Conservation (phyloP, 1,140 invertebrate species). For the Cyclargus thomasi region DNA sequence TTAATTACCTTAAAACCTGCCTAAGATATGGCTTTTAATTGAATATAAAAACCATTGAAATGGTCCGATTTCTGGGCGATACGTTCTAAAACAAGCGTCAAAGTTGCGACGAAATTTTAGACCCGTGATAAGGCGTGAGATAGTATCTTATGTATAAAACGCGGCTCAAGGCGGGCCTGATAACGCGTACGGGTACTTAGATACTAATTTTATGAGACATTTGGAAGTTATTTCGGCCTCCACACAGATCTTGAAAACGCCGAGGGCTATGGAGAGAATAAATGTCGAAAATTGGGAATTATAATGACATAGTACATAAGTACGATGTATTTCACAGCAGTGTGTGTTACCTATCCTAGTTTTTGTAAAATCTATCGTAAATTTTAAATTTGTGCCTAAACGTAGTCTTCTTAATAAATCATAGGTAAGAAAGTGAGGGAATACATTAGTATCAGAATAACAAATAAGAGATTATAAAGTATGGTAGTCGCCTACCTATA, state of each 20-base stretch:
- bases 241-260: constrained; percentile 21
- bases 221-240: constrained; percentile 33
- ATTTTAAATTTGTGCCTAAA: no score
- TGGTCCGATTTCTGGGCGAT: constrained; percentile 26
- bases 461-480: neutral
- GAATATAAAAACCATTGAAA: constrained; percentile 29
- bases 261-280: neutral
- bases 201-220: constrained; percentile 69
- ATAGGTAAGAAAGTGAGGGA: no score
- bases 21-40: constrained; percentile 32
- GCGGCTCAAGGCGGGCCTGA: constrained; percentile 53
- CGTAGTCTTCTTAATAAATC: no score
- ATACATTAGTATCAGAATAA: no score
- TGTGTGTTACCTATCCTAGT: no score
- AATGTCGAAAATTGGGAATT: neutral
- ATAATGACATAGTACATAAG: neutral
- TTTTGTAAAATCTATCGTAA: no score
- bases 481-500: constrained; percentile 18
- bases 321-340: no score
- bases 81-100: constrained; percentile 8
- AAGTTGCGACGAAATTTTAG: constrained; percentile 32
- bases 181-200: constrained; percentile 55
- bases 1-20: constrained; percentile 29
- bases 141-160: constrained; percentile 46
- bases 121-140: constrained; percentile 50